Evolutionary conservation across 1,140 invertebrate species (phyloP).

Genomic region (Drosophila dunni): DNA sequence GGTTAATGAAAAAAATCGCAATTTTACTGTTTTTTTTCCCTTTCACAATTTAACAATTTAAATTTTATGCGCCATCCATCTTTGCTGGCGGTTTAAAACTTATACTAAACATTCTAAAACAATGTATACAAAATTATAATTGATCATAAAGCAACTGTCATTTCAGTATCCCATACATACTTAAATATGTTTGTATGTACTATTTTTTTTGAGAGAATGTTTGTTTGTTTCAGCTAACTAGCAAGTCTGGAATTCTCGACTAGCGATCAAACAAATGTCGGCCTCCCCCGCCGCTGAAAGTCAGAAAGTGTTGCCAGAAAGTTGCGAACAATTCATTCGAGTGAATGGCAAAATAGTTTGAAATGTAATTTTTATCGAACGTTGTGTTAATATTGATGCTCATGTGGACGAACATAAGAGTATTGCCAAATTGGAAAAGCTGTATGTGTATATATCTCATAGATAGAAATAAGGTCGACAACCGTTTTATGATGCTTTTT

Average conservation of each 20-base stretch:
- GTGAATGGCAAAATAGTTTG: constrained; percentile 34
- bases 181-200: constrained; percentile 10
- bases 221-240: neutral
- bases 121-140: constrained; percentile 2
- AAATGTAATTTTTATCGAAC: constrained; percentile 7
- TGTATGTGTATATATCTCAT: constrained; percentile 1
- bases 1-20: constrained; percentile 2
- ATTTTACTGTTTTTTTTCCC: neutral
- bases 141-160: constrained; percentile 1
- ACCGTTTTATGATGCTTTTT: constrained; percentile 71
- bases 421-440: constrained; percentile 1
- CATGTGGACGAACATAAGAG: neutral
- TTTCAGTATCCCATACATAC: constrained; percentile 10
- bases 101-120: neutral
- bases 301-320: constrained; percentile 42
- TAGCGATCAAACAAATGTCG: constrained; percentile 18
- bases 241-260: constrained; percentile 23
- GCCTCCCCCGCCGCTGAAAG: neutral
- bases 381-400: neutral
- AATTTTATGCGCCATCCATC: neutral
- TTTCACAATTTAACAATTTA: neutral
- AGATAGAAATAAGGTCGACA: constrained; percentile 62
- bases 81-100: neutral
- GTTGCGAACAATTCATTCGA: constrained; percentile 5
- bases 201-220: neutral